Evolutionary conservation across 2,797 vertebrate genomes (phyloP).

Genomic region (Etheostoma nigrum): DNA sequence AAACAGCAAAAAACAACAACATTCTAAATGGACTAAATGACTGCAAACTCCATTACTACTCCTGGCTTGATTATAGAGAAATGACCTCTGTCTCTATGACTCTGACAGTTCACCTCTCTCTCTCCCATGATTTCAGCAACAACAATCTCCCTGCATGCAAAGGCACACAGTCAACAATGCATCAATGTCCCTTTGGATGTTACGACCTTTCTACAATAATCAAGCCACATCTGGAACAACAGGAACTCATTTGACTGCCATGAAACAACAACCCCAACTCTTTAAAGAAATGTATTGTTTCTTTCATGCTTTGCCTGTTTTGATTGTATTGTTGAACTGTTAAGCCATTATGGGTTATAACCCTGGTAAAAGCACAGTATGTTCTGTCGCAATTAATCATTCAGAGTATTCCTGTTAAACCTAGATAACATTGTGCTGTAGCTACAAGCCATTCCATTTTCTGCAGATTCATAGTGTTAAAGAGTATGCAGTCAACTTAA

Average conservation of each 20-base stretch:
- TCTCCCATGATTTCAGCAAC: conserved; percentile 45
- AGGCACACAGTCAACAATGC: conserved; percentile 18
- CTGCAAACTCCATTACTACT: background rate
- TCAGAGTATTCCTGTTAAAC: background rate
- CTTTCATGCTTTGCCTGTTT: conserved; percentile 18
- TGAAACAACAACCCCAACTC: conserved; percentile 11
- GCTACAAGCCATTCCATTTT: conserved; percentile 1
- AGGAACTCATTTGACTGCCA: conserved; percentile 4
- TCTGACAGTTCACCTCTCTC: conserved; percentile 30
- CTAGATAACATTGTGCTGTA: background rate
- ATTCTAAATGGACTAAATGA: background rate
- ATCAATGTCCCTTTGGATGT: conserved; percentile 3
- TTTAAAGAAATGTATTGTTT: conserved; percentile 13
- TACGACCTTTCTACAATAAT: conserved; percentile 29
- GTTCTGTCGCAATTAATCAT: conserved; percentile 8
- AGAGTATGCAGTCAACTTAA: background rate
- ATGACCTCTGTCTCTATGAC: background rate
- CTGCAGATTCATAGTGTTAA: conserved; percentile 1
- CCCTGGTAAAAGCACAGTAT: background rate
- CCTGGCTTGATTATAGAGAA: background rate
- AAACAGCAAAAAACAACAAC: background rate
- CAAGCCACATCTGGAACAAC: conserved; percentile 14
- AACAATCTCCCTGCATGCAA: background rate
- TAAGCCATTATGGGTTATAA: background rate
- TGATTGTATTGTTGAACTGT: conserved; percentile 18